Evolutionary conservation across 1,140 invertebrate genomes (phyloP).

Genomic region (Ostrea edulis): DNA sequence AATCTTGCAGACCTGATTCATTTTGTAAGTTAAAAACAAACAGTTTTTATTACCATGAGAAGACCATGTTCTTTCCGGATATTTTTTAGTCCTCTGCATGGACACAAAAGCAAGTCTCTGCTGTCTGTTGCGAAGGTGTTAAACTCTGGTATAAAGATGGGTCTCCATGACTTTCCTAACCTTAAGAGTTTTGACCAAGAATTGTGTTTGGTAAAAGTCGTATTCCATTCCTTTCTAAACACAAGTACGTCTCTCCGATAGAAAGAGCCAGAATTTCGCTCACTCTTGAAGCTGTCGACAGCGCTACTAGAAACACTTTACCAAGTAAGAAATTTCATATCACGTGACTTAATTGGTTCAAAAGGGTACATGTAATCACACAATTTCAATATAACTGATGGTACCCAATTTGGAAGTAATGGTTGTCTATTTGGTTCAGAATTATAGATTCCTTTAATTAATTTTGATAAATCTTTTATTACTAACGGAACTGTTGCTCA

Average conservation of each 20-base stretch:
- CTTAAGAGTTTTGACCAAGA: neutral
- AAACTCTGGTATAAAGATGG: conserved; percentile 17
- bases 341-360: too few relatives aligned
- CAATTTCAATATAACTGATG: too few relatives aligned
- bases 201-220: conserved; percentile 7
- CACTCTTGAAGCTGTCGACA: conserved; percentile 15
- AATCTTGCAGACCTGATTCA: neutral
- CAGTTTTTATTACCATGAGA: neutral
- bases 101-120: neutral
- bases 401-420: neutral
- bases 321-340: too few relatives aligned
- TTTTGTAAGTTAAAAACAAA: neutral
- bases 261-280: conserved; percentile 20
- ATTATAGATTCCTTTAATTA: neutral
- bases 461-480: conserved; percentile 29
- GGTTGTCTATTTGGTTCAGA: neutral
- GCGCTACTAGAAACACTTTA: too few relatives aligned
- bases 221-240: neutral
- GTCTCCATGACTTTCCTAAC: conserved; percentile 15
- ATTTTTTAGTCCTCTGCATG: neutral
- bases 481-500: conserved; percentile 26
- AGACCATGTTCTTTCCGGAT: neutral
- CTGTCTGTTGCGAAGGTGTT: conserved; percentile 30
- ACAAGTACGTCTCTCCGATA: neutral
- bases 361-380: too few relatives aligned